Evolutionary conservation across 2,113 vertebrate genomes (phyloP).

Genomic region (Calidris pugnax): DNA sequence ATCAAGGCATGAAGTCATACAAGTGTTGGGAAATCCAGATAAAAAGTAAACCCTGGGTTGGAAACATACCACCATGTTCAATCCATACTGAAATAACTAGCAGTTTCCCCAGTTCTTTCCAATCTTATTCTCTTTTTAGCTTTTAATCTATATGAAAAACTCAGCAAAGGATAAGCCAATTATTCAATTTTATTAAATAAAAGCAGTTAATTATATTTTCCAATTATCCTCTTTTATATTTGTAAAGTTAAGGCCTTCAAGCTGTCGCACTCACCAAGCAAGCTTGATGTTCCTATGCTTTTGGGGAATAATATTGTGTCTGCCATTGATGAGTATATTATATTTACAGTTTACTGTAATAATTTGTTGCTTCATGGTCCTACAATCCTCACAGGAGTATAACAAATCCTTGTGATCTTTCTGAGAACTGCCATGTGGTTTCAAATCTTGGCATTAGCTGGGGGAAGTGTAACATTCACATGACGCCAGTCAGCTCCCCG

Average conservation of each 20-base stretch:
- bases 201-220: background rate
- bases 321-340: background rate
- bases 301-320: background rate
- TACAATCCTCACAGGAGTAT: background rate
- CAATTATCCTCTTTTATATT: background rate
- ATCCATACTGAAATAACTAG: background rate
- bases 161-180: background rate
- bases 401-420: background rate
- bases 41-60: background rate
- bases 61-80: background rate
- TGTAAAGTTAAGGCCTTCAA: background rate
- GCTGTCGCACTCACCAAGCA: background rate
- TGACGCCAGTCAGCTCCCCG: background rate
- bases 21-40: background rate
- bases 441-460: background rate
- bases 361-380: background rate
- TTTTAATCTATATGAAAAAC: background rate
- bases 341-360: background rate
- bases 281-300: background rate
- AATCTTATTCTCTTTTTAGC: background rate
- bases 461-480: background rate
- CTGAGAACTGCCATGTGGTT: background rate
- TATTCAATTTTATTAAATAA: background rate
- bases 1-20: background rate
- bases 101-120: background rate